Conservation (phyloP, 2,113 vertebrate genomes). For the Cebus imitator region DNA sequence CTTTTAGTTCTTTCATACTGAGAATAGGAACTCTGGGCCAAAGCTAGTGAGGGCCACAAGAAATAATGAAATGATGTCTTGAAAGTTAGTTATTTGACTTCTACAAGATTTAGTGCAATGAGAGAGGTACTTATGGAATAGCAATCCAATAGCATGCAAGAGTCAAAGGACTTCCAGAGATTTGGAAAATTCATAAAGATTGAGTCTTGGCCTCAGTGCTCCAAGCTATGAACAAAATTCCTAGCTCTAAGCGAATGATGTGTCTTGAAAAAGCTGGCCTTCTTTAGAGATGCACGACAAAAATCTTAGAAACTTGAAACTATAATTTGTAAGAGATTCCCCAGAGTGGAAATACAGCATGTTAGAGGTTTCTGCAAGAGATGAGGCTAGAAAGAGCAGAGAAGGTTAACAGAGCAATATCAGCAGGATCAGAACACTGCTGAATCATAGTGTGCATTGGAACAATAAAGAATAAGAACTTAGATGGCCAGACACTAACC, state of each 20-base stretch:
- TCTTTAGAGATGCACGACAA: constrained; percentile 20
- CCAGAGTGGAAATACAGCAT: neutral
- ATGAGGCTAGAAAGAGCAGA: neutral
- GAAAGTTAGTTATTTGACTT: neutral
- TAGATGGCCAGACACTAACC: neutral
- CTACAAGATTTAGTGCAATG: neutral
- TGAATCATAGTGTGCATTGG: neutral
- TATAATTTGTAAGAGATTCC: neutral
- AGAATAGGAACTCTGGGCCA: neutral
- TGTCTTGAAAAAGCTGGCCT: neutral
- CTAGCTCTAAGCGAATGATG: neutral
- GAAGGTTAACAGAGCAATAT: neutral
- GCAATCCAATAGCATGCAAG: neutral
- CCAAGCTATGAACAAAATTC: constrained; percentile 11
- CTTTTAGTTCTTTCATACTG: neutral
- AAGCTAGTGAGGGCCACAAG: neutral
- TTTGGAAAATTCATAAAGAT: neutral
- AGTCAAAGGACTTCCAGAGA: neutral
- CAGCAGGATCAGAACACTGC: neutral
- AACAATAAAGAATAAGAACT: neutral
- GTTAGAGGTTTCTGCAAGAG: neutral
- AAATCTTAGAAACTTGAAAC: neutral
- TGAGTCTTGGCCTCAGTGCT: neutral
- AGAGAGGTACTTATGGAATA: neutral
- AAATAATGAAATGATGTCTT: neutral